These are phyloP conservation scores for Hoplostethus mediterraneus DNA, from an alignment of 2,797 vertebrate species.

Conservation along the genomic window DNA sequence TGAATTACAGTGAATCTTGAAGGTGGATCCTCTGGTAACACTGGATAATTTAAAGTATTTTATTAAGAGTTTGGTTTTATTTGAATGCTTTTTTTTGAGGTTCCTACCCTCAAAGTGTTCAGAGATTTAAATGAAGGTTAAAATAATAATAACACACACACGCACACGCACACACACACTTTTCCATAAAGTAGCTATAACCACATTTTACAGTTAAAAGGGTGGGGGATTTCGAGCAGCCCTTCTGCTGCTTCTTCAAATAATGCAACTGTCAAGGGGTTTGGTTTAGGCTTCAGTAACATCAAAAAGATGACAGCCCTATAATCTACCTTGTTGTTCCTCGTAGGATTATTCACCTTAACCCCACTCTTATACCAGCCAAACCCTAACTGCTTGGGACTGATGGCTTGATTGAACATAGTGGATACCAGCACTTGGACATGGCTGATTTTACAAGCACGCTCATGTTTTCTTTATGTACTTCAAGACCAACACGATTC, in stretches of 20 bases:
- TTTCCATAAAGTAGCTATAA: slow-evolving; percentile 14
- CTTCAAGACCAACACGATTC: slow-evolving; percentile 14
- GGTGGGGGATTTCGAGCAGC: slow-evolving; percentile 54
- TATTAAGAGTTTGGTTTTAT: background rate
- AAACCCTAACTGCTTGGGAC: slow-evolving; percentile 38
- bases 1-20: no score
- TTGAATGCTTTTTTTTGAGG: background rate
- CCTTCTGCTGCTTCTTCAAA: slow-evolving; percentile 52
- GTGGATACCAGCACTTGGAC: slow-evolving; percentile 7
- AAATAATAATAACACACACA: background rate
- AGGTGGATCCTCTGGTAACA: no score
- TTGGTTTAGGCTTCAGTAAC: slow-evolving; percentile 56
- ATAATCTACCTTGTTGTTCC: slow-evolving; percentile 66
- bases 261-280: slow-evolving; percentile 63
- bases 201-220: slow-evolving; percentile 51
- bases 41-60: no score
- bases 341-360: slow-evolving; percentile 64
- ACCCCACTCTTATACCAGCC: slow-evolving; percentile 46
- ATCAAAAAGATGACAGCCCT: slow-evolving; percentile 50
- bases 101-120: no score
- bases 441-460: slow-evolving; percentile 21
- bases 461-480: slow-evolving; percentile 13
- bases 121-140: no score
- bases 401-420: slow-evolving; percentile 19
- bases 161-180: background rate